Evolutionary conservation across 2,113 vertebrate genomes (phyloP), one percentile per base, ranked within the genome.

Genomic region (Lampris incognitus): DNA sequence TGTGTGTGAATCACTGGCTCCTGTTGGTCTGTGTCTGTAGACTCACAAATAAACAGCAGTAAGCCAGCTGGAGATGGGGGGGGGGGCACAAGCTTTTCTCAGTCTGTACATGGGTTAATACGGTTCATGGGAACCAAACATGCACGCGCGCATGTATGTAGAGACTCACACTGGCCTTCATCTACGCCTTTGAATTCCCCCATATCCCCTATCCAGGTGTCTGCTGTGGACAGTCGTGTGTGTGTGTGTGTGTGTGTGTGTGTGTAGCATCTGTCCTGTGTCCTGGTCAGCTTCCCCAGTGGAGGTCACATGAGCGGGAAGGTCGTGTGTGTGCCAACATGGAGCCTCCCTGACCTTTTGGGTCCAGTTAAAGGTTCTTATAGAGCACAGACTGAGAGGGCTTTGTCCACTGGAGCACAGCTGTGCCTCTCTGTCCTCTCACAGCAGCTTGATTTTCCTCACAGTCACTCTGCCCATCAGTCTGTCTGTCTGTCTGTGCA

Each of bases 1-100:
- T 59, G 65, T 68, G 68, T 54, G 79, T 62, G 83, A 85, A 85
- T 92, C 86, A 87, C 88, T 91, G 93, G 92, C 93, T 93, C 92
- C 92, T 90, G 88, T 93, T 92, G 89, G 93, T 94, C 91, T 92
- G 89, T 85, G 87, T 93, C 89, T 87, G 55, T 86, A 85, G 83
- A 88, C 85, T 87, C 87, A 90, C 91, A 93, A 93, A 93, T 93
- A 94, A 93, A 93, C 92, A 92, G 63, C 86, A 86, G 72, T 86
- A 88, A 91, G 85, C 88, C 89, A 88, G 89, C 90, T 92, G 92
- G 92, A 92, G 88, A 90, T 82, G 86, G 75, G 85, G 88, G 85
- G 88, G 87, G 85, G 86, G 88, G 85, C 86, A 86, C 87, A 90
- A 76, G 79, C 73, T 82, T 89, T 82, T 88, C 82, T 82, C 84